Percentiles rank a stretch among this genome's conserved stretches.
Evolutionary conservation across 2,113 vertebrate species (phyloP).

Genomic region (Oryzias celebensis): DNA sequence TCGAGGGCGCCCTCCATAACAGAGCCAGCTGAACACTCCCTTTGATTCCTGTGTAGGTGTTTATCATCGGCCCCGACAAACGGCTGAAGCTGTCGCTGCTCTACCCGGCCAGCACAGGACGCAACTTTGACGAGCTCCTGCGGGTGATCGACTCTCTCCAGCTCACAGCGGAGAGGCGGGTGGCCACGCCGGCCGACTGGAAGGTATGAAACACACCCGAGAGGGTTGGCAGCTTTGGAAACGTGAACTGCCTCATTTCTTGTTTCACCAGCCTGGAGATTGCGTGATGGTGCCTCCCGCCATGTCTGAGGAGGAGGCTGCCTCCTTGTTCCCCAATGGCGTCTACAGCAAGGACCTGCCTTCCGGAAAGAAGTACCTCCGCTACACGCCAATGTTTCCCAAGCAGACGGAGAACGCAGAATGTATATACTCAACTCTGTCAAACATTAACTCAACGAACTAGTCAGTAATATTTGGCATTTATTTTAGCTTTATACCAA

Average conservation of each 20-base stretch:
- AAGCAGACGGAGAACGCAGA: background rate
- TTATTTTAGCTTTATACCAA: no score
- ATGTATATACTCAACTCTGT: background rate
- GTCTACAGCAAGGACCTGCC: conserved; percentile 90
- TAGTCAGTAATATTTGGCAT: no score
- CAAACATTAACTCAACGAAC: background rate
- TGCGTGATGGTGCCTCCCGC: conserved; percentile 89
- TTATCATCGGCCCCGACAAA: conserved; percentile 91
- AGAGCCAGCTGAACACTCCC: background rate
- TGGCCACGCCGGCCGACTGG: conserved; percentile 92
- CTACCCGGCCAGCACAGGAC: conserved; percentile 91
- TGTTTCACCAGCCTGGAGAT: conserved; percentile 79
- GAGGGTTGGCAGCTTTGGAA: background rate
- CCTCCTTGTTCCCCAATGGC: conserved; percentile 83
- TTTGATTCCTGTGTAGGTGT: conserved; percentile 78
- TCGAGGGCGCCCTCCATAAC: conserved; percentile 80
- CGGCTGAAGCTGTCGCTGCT: conserved; percentile 90
- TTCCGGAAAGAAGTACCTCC: conserved; percentile 90
- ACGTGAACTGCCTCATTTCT: background rate
- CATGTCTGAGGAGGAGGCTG: conserved; percentile 86
- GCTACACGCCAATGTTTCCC: conserved; percentile 85
- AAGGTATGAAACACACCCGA: conserved; percentile 73
- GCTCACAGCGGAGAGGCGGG: conserved; percentile 82
- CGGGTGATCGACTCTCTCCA: conserved; percentile 90
- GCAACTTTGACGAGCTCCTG: conserved; percentile 93